phyloP scores from a whole-genome alignment of 2,888 invertebrate genomes.

The Caenorhabditis panamensis region DNA sequence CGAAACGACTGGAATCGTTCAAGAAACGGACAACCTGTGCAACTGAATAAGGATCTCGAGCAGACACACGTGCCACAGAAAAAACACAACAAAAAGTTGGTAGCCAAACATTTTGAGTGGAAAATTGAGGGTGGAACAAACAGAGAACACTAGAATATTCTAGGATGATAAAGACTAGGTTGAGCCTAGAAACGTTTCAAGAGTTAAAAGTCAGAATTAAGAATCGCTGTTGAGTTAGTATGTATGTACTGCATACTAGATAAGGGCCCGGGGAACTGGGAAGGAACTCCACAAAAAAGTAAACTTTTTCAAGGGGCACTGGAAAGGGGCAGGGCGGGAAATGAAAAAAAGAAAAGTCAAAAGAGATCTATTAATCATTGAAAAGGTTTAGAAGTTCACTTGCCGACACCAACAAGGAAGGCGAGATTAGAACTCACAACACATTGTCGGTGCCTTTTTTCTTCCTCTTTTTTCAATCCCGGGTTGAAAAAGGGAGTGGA shows the following conservation, averaged over 20 bases:
- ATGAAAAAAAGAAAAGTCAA: conserved; percentile 1
- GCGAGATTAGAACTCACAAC: conserved; percentile 32
- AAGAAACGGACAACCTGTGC: conserved; percentile 2
- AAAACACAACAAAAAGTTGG: neutral
- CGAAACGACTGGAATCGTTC: neutral
- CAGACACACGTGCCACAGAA: neutral
- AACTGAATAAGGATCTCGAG: neutral
- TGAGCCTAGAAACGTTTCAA: neutral
- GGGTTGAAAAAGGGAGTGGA: conserved; percentile 18
- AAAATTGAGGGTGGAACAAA: conserved; percentile 14
- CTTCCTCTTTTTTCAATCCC: conserved; percentile 6
- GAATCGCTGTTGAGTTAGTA: no score
- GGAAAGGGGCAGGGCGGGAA: conserved; percentile 35
- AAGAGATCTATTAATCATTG: conserved; percentile 58
- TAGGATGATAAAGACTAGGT: conserved; percentile 5
- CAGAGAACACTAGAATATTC: conserved; percentile 19
- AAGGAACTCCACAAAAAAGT: conserved; percentile 16
- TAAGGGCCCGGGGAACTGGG: neutral
- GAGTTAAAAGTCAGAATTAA: no score
- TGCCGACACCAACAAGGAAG: neutral
- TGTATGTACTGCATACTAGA: neutral
- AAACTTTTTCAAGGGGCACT: conserved; percentile 5
- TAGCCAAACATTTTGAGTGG: neutral
- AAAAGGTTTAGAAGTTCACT: conserved; percentile 52
- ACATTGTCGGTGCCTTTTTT: neutral